Base-by-base conservation (phyloP, 1,140 invertebrate genomes). In the Lamellibrachia luymesi region DNA sequence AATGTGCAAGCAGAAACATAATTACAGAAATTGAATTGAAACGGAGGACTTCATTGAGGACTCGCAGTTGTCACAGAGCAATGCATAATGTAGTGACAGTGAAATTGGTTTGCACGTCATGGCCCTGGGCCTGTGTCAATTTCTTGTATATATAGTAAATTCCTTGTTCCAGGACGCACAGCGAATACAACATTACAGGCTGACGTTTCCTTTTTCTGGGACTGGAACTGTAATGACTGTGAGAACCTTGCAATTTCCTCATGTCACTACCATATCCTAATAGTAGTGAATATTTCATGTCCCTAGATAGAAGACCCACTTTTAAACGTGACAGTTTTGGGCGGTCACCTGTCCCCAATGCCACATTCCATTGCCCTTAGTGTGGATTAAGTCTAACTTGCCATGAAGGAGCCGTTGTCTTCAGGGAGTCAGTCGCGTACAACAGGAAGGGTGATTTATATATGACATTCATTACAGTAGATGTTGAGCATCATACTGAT, bases 281-380 rank as follows among this genome's bases (percentile, higher is more conserved):
- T 80, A 80, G 64, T 80, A 80, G 64, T 80, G 64, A 80, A 80
- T 80, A 80, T 80, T 80, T 80, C 25, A 80, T 80, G 64, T 80
- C 64, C 64, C 64, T 22, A 80, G 64, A 80, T 17, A 22, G 64
- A 22, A 80, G 64, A 80, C 64, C 64, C 64, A 38, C 64, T 80
- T 80, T 80, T 80, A 80, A 80, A 56, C 6, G 0, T 80, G 64
- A 80, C 64, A 80, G 64, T 10, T 22, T 10, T 22, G 13, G 13
- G 64, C 64, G 13, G 25, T 80, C 64, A 22, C 64, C 13, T 80
- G 64, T 80, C 64, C 17, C 64, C 25, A 22, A 22, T 80, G 64
- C 2, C 5, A 80, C 64, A 80, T 80, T 80, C 64, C 64, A 2
- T 22, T 80, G 13, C 1, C 64, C 64, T 80, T 22, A 80, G 13